Evolutionary conservation across 2,888 invertebrate genomes (phyloP), one percentile per base, ranked within the genome.

Genomic region (Portevinia maculata): DNA sequence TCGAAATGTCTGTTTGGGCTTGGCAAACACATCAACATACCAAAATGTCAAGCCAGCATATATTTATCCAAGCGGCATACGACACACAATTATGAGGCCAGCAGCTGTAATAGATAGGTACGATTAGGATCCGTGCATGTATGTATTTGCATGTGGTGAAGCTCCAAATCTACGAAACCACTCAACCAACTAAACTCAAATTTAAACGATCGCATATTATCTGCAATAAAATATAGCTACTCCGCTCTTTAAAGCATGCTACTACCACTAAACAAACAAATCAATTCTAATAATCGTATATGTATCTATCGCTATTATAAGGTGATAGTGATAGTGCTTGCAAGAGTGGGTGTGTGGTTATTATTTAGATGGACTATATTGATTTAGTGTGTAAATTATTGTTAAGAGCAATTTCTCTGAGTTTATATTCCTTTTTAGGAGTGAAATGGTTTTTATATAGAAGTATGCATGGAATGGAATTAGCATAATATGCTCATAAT

Each of bases 21-120:
- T 17, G 34, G 57, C 64, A 78, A 78, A 78, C 57, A 78, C 37
- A 71, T 64, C 78, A 78, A 78, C 64, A 71, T 44, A 71, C 39
- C 44, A 17, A 30, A 64, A 71, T 71, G 78, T 50, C 71, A 78
- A 64, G 46, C 78, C 78, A 55, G 62, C 70, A 69, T 46, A 28
- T 32, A 32, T 41, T 52, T 44, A 62, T 57, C 50, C 8, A 17
- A 37, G n/a, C 19, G 17, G 13, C 37, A n/a, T 24, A 17, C 8
- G 57, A 46, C 37, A 24, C 65, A 52, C 13, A 5, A 57, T 9
- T 13, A 13, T 24, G 13, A 9, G 24, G 17, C 11, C 13, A 37
- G 21, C 17, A 37, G 11, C 13, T 4, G 32, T n/a, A 19, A 50
- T 13, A 8, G 13, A 13, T n/a, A 9, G 5, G 17, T 17, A 8